Conservation (phyloP, 2,797 vertebrate genomes). For the Dermochelys coriacea region DNA sequence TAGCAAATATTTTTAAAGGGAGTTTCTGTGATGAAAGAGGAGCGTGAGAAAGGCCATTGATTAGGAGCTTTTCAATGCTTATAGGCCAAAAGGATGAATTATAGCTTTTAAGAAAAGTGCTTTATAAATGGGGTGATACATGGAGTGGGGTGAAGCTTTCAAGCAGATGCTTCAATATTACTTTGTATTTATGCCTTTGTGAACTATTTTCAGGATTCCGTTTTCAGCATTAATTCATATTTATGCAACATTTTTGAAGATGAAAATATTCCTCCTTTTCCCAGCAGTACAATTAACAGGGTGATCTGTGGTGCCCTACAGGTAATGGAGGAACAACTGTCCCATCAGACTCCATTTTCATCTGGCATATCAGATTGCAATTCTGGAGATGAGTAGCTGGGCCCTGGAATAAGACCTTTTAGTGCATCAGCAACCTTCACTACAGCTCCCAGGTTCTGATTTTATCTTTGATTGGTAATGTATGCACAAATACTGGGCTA, state of each 20-base stretch:
- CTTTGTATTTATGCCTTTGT: conserved; percentile 7
- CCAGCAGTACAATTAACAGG: neutral
- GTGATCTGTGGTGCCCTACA: neutral
- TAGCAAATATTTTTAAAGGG: conserved; percentile 53
- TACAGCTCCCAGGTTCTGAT: neutral
- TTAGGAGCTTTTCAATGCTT: conserved; percentile 38
- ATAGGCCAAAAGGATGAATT: neutral
- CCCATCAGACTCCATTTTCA: neutral
- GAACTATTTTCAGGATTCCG: conserved; percentile 12
- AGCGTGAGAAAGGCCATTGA: conserved; percentile 52
- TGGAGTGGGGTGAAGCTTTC: neutral
- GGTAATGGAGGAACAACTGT: neutral
- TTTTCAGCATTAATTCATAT: conserved; percentile 8
- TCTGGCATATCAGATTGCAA: neutral
- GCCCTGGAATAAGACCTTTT: neutral
- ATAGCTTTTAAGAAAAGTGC: neutral
- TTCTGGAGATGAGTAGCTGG: neutral
- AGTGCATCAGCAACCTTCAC: rapidly evolving
- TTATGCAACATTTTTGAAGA: conserved; percentile 6
- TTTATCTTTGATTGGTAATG: rapidly evolving
- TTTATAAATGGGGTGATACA: neutral
- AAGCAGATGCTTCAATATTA: neutral
- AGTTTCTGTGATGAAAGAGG: conserved; percentile 15
- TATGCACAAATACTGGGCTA: no score
- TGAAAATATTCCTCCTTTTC: neutral